Conservation (phyloP, 2,113 vertebrate genomes). For the Ellobius talpinus region DNA sequence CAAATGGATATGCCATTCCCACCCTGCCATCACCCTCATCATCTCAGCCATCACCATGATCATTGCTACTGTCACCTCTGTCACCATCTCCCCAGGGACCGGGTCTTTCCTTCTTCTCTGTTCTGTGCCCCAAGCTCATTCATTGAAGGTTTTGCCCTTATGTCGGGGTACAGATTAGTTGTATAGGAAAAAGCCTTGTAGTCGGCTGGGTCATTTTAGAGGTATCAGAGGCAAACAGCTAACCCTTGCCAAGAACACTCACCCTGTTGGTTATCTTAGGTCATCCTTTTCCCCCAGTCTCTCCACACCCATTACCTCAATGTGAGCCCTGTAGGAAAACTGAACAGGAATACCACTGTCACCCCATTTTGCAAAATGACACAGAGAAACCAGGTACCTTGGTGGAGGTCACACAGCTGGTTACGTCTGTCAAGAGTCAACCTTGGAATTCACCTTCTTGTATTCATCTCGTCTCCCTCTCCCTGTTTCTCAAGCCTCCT, state of each 20-base stretch:
- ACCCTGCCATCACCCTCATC: fast-evolving
- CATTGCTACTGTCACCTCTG: fast-evolving
- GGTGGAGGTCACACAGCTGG: not conserved
- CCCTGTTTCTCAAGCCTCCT: not conserved
- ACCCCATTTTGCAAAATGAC: not conserved
- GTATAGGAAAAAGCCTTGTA: not conserved
- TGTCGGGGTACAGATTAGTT: not conserved
- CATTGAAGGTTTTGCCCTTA: not conserved
- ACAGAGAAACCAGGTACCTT: not conserved
- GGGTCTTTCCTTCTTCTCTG: not conserved
- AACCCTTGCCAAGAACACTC: not conserved
- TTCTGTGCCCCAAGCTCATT: not conserved
- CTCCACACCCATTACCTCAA: not conserved
- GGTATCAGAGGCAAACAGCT: slow-evolving; percentile 34
- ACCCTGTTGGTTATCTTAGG: not conserved
- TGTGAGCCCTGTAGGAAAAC: not conserved
- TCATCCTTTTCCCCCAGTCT: not conserved
- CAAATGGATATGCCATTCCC: fast-evolving
- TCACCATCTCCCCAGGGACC: not conserved
- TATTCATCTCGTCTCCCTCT: no score
- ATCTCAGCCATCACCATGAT: no score
- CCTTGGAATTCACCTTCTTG: not conserved
- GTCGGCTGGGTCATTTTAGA: slow-evolving; percentile 29
- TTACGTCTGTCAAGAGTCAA: not conserved
- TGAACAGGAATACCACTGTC: not conserved